Evolutionary conservation across 2,113 vertebrate species (phyloP).

Genomic region (Labrus mixtus): DNA sequence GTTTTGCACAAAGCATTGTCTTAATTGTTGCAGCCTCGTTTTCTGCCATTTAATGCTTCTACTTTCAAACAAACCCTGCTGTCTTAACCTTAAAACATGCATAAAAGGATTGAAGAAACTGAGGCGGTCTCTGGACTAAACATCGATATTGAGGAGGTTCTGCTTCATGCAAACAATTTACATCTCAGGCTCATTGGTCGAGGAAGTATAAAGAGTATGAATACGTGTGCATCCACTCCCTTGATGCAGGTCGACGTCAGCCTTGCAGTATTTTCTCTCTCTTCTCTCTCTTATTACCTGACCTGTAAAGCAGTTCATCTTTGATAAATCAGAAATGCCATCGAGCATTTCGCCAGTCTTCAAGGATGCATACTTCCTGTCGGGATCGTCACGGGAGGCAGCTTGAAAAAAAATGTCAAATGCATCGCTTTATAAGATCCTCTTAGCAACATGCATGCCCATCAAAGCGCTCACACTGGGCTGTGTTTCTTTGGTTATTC

Average conservation of each 20-base stretch:
- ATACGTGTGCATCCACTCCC: background rate
- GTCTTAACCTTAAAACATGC: too few species aligned
- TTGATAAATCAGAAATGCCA: background rate
- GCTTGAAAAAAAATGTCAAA: background rate
- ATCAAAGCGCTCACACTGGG: constrained; percentile 46
- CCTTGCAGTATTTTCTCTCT: background rate
- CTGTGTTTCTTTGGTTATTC: constrained; percentile 29
- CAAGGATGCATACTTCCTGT: background rate
- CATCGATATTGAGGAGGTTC: too few species aligned
- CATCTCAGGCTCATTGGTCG: too few species aligned
- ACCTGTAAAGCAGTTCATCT: background rate
- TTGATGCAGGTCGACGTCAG: background rate
- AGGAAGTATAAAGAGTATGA: too few species aligned
- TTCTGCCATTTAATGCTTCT: too few species aligned
- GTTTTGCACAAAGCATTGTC: background rate
- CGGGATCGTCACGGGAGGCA: constrained; percentile 6
- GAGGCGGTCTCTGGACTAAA: background rate
- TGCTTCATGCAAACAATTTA: too few species aligned
- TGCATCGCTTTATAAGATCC: constrained; percentile 31
- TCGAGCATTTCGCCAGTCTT: background rate
- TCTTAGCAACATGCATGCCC: background rate
- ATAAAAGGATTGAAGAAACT: background rate
- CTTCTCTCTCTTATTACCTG: background rate
- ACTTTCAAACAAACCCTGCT: too few species aligned
- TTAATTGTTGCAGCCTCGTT: too few species aligned